Evolutionary conservation across 2,888 invertebrate species (phyloP), one percentile per base, ranked within the genome.

Genomic region (Andrena flavipes): DNA sequence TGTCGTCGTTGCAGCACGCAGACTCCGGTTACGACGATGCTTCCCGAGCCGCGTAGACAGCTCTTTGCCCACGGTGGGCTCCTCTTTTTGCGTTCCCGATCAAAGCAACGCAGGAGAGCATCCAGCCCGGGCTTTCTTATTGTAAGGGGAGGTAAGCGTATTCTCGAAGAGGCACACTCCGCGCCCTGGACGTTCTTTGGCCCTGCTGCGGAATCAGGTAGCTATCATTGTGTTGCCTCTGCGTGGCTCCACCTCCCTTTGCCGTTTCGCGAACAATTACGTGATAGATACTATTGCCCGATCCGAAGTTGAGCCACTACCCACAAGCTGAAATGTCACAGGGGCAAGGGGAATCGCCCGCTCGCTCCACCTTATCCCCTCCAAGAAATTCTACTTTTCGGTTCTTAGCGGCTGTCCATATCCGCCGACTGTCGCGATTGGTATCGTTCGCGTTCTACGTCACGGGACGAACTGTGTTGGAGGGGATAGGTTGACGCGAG

Each of bases 1-100:
- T 68, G 56, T 76, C 75, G 76, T 60, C 74, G 76, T 64, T 80
- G 79, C 77, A 80, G 60, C 80, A 88, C 89, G 89, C 89, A 89
- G 85, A 80, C 88, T 84, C 89, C 87, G 42, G 83, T 78, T 59
- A 60, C 80, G 63, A 70, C 65, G 54, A 26, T 26, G 77, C 77
- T 77, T 64, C 69, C 59, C 80, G 56, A 35, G 68, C 68, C 80
- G 60, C 62, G 80, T 42, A 68, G 72, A 79, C 75, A 56, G 20
- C 64, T 65, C 72, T 64, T 68, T 42, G 64, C 63, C 62, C 76
- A 80, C 80, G 72, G 76, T 13, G 26, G 35, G 63, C 30, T 82
- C 49, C 30, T 80, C 68, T 69, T 79, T 75, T 82, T 75, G 54
- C 59, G 33, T 73, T 64, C n/a, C 60, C 78, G 77, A 72, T 78